Evolutionary conservation across 2,797 vertebrate species (phyloP).

Genomic region (Rhincodon typus): DNA sequence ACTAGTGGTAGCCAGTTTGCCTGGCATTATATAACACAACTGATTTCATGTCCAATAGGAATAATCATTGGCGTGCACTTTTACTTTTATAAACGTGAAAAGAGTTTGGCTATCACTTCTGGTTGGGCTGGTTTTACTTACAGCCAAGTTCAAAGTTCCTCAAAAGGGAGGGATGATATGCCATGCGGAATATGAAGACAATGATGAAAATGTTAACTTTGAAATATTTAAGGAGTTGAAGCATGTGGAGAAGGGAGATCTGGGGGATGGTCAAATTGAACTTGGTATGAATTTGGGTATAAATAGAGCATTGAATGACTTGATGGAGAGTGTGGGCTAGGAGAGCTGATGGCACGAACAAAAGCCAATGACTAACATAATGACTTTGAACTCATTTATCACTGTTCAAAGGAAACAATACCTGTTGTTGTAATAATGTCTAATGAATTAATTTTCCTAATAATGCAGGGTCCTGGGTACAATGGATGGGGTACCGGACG

Average conservation of each 20-base stretch:
- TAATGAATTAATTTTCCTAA: slow-evolving; percentile 41
- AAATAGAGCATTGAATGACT: neutral
- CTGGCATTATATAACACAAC: neutral
- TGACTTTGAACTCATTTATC: neutral
- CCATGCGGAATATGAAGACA: neutral
- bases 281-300: neutral
- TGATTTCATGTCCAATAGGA: neutral
- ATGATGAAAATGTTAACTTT: neutral
- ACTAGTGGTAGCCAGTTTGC: neutral
- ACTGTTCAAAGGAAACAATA: neutral
- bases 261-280: neutral
- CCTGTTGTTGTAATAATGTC: neutral
- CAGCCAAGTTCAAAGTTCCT: neutral
- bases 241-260: neutral
- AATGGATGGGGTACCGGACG: slow-evolving; percentile 87
- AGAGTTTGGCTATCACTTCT: neutral
- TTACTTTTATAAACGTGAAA: neutral
- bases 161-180: neutral
- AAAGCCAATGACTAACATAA: neutral
- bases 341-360: neutral
- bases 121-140: neutral
- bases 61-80: neutral
- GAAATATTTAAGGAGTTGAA: neutral
- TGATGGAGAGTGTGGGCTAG: neutral
- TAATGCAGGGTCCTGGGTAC: slow-evolving; percentile 74